Evolutionary conservation across 2,113 vertebrate species (phyloP), one percentile per base, ranked within the genome.

Genomic region (Origma solitaria): DNA sequence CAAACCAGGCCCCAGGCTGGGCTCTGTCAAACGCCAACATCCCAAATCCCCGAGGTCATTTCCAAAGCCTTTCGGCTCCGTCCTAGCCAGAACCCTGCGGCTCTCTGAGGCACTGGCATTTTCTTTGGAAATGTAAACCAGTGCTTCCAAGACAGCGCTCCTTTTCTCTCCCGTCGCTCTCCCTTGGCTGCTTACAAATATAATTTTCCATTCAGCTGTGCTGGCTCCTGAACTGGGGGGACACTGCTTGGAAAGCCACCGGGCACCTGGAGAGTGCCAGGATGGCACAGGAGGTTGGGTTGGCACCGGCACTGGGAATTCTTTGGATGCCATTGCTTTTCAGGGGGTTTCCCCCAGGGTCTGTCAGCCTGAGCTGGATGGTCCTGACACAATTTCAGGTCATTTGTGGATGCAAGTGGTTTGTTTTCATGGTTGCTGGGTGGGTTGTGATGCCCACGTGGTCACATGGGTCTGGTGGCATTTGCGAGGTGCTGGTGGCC

Each of bases 41-140:
- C 93, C 88, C 38, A 58, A 88, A 64, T 56, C 92, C 69, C 79
- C 0, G 3, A 73, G 88, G 88, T 80, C 11, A 3, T 70, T 95
- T 88, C 91, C 85, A 94, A 96, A 93, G 64, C 76, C 68, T 83
- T 77, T 76, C 6, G 2, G 66, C 82, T 93, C 79, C 1, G 3
- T 56, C 76, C 7, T 20, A 70, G 96, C 94, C 95, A 94, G 95
- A 84, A 84, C 88, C 92, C 95, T 45, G 96, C 9, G 15, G 95
- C 88, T 94, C 86, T 93, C 86, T 3, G 5, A 69, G 95, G 84
- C 61, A 0, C 45, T 94, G 95, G 85, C 92, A 76, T 97, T 95
- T 94, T 91, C 87, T 77, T 95, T 70, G 88, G 92, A 77, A 87
- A 89, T 90, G 84, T 82, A 78, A 92, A 89, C 82, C 92, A 92